phyloP scores from a whole-genome alignment of 2,113 vertebrate genomes.

The Datnioides undecimradiatus region DNA sequence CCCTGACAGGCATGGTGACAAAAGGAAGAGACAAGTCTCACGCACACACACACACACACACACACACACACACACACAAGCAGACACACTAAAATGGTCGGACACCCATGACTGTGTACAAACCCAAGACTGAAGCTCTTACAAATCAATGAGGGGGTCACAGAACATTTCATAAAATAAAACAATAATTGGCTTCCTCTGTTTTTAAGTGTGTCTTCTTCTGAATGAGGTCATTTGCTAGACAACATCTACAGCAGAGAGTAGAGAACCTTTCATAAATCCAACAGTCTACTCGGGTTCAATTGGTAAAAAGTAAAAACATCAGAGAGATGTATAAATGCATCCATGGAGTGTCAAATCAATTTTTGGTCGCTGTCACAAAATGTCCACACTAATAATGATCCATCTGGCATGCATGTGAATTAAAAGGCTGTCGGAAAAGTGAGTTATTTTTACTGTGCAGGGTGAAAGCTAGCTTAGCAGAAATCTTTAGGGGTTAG shows the following conservation, averaged over 20 bases:
- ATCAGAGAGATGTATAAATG: conserved; percentile 19
- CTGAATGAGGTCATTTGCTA: neutral
- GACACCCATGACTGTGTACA: neutral
- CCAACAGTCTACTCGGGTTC: neutral
- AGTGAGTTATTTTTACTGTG: conserved; percentile 46
- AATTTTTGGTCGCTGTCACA: conserved; percentile 26
- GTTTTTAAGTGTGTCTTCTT: neutral
- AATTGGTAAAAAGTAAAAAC: conserved; percentile 20
- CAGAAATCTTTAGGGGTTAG: conserved; percentile 53
- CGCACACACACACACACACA: neutral
- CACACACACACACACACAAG: neutral
- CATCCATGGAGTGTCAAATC: conserved; percentile 12
- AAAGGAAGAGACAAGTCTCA: conserved; percentile 19
- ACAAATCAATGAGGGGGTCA: neutral
- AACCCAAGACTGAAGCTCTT: conserved; percentile 1
- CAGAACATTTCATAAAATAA: neutral
- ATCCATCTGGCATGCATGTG: conserved; percentile 17
- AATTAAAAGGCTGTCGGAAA: conserved; percentile 41
- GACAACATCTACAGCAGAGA: neutral
- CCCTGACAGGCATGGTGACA: conserved; percentile 25
- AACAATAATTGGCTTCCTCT: neutral
- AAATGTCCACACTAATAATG: conserved; percentile 29
- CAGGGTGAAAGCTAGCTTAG: conserved; percentile 44
- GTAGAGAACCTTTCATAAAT: neutral
- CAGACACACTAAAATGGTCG: neutral